Base-by-base conservation (phyloP, 2,797 vertebrate species). In the Sarcoramphus papa region DNA sequence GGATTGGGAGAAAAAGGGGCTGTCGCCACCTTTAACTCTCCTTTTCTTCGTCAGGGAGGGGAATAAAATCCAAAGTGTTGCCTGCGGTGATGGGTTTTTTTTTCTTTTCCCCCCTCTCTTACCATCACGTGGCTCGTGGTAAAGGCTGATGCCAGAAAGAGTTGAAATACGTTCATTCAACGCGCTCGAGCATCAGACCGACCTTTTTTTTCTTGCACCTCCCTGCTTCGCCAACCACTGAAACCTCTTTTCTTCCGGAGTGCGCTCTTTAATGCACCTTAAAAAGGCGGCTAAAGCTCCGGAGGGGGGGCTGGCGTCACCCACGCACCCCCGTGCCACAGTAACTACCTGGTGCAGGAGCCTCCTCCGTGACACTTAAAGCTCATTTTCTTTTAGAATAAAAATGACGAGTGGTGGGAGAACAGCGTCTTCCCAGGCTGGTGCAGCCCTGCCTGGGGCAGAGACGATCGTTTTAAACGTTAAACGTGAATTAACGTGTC, bases 231-330 rank as follows among this genome's bases (percentile, higher is more conserved):
- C 43, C 51, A 31, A 31, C 73, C 63, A 7, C 84, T 3, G 3
- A 30, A 57, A 48, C 82, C 35, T 24, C 30, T 28, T 22, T 51
- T 22, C 37, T 77, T 68, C 73, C 47, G 21, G 25, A 3, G 23
- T 15, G 10, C 2, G 8, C 14, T 21, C 35, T 16, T 7, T 1
- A 11, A 8, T 1, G 14, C 65, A 2, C 3, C 53, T 7, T 7
- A 25, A 48, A 28, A 48, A 21, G 4, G 17, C 6, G 4, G 2
- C n/a, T 7, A 28, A 23, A 24, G 35, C 54, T 48, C 4, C 0
- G 9, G 48, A 7, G 16, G 50, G 40, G 10, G 20, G 20, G 31
- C 21, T 35, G 48, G 24, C 3, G 20, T 30, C 56, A 22, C 72
- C 73, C 73, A 19, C 20, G 2, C 33, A 4, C 53, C 31, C 53